Base-by-base conservation (phyloP, 2,888 invertebrate genomes). In the Apamea anceps region DNA sequence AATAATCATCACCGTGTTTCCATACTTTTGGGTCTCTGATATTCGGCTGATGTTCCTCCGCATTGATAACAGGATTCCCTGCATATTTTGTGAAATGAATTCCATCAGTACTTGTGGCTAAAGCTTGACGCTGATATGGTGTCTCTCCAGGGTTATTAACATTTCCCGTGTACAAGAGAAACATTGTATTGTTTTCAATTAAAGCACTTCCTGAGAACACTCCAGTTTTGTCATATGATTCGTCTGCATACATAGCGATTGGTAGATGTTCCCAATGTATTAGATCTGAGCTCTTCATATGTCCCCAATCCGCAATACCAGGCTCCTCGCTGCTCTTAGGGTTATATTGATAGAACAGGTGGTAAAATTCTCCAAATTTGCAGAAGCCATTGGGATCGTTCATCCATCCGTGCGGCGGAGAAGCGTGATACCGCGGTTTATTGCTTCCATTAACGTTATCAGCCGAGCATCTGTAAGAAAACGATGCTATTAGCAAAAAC, bases 301-400 rank as follows among this genome's bases (percentile, higher is more conserved):
- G 97, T 0, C 96, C 97, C 97, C 97, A 97, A 81, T 96, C 94
- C 63, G 96, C 96, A 32, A 91, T 92, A 5, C 95, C 94, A 0
- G 96, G 92, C 5, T 85, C 92, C 2, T 88, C 86, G 68, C 95
- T 94, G 54, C 21, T 8, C 2, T 13, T 2, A 32, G 97, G 97
- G 81, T 97, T 96, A 86, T 94, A 94, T 88, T 97, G 97, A 86
- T 96, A 97, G 83, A 97, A 97, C 7, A 97, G 87, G 84, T 97
- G 97, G 82, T 96, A 97, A 37, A 94, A 92, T 2, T 92, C 91
- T 10, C 93, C 88, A 82, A 90, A 96, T 65, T 91, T 82, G 75
- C 96, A 93, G 81, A 97, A 96, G 10, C 97, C 97, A 77, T 97
- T 97, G 0, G 97, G 97, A 77, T 97, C 97, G 87, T 97, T 97